A percentile compares a stretch with the other conserved stretches of the same genome.
These are phyloP conservation scores for Zoanthus gigantus DNA, from an alignment of 92 coral and sea anemone genomes.

Conservation along the genomic window DNA sequence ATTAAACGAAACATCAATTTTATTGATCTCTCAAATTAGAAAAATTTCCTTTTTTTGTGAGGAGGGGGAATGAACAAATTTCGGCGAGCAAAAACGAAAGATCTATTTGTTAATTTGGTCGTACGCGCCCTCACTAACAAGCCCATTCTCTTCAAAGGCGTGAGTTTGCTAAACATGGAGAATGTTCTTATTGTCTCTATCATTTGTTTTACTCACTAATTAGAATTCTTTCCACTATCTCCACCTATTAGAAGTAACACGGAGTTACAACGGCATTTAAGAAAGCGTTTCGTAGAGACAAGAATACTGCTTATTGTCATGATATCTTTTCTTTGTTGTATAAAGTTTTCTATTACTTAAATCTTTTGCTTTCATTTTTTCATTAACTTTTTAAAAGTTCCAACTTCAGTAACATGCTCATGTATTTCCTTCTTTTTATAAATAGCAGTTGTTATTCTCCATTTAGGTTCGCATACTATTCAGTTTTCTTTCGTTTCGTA, in stretches of 20 bases:
- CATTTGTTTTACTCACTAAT: neutral
- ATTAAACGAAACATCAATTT: neutral
- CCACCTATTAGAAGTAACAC: neutral
- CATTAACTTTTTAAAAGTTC: neutral
- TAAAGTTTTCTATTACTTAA: neutral
- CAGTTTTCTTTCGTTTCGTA: no score
- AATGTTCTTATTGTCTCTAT: slow-evolving; percentile 8
- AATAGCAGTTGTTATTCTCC: no score
- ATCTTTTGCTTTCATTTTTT: neutral
- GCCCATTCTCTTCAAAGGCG: slow-evolving; percentile 14
- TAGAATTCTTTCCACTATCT: neutral
- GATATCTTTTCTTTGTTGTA: slow-evolving; percentile 14
- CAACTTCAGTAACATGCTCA: no score
- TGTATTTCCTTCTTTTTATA: no score
- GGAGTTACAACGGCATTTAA: neutral
- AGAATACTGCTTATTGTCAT: neutral
- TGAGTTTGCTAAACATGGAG: slow-evolving; percentile 4
- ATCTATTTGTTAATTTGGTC: slow-evolving; percentile 14
- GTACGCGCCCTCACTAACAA: neutral
- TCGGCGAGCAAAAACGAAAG: neutral
- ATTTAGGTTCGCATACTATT: no score
- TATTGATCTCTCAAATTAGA: neutral
- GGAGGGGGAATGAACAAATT: neutral
- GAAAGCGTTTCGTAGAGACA: slow-evolving; percentile 6
- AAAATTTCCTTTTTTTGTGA: neutral